Base-by-base conservation (phyloP, 2,113 vertebrate species). In the Lates calcarifer region DNA sequence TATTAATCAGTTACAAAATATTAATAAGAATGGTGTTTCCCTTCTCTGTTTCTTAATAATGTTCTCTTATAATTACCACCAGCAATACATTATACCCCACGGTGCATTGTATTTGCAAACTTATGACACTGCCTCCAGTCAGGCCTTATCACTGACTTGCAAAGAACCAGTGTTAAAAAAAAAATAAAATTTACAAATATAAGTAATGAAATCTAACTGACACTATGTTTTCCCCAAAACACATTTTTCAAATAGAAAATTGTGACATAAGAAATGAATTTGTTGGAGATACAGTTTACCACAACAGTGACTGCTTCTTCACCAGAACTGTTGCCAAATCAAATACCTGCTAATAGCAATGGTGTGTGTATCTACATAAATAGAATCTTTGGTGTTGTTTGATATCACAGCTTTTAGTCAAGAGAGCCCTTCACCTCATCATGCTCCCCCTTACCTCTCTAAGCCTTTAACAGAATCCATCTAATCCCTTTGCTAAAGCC, bases 391-490 rank as follows among this genome's bases (percentile, higher is more conserved):
- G 3, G 1, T 26, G 12, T 10, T 14, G 7, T 65, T 55, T 55
- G 4, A 3, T 37, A 31, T 64, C 9, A 53, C 17, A 45, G 47
- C n/a, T 62, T 29, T 65, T 37, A 33, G 39, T 57, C 35, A 29
- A 24, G 33, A 39, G 18, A 58, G 35, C 4, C 18, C 33, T 11
- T 58, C 29, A 68, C 47, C 47, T 73, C 64, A 57, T 35, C 20
- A 28, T 31, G 67, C 39, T 20, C 12, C 9, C 45, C 3, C 0
- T 35, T 3, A 5, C 57, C 20, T 63, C 56, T 67, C 47, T 41
- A 14, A 77, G 11, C 53, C 17, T 58, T 31, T 51, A 61, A 17
- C 51, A 55, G 41, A 65, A 33, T 60, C 68, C 43, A 53, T 62
- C 37, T 33, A 53, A 43, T 17, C 24, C 18, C 15, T 47, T 41